phyloP scores from a whole-genome alignment of 2,797 vertebrate genomes.

The Onychomys leucogaster region DNA sequence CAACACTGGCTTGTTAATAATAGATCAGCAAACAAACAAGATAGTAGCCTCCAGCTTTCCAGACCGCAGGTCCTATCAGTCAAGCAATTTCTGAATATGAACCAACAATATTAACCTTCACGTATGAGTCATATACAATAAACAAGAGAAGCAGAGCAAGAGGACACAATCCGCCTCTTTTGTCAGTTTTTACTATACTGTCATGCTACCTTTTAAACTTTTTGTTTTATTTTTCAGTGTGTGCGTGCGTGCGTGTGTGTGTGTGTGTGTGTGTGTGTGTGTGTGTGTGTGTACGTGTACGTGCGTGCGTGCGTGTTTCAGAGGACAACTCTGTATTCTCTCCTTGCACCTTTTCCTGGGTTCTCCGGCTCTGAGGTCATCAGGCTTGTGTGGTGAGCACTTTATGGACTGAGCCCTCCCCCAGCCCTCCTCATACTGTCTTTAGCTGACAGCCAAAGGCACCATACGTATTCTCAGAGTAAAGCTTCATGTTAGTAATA shows the following conservation, averaged over 20 bases:
- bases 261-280: background rate
- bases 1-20: slow-evolving; percentile 33
- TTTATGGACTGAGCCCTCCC: background rate
- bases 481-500: background rate
- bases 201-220: background rate
- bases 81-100: background rate
- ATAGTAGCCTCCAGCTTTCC: background rate
- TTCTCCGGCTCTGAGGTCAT: background rate
- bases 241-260: background rate
- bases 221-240: background rate
- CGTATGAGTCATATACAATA: background rate
- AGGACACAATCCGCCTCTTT: background rate
- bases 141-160: slow-evolving; percentile 14
- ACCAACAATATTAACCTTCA: background rate
- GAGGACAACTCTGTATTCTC: background rate
- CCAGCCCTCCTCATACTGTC: background rate
- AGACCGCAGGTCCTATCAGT: background rate
- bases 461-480: background rate
- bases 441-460: background rate
- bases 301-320: background rate
- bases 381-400: background rate
- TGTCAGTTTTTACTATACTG: background rate
- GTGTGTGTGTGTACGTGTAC: background rate
- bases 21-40: slow-evolving; percentile 52
- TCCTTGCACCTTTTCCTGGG: no score